Percentiles rank a stretch among this genome's conserved stretches.
Conservation (phyloP, 2,113 vertebrate species). For the Tachysurus fulvidraco region DNA sequence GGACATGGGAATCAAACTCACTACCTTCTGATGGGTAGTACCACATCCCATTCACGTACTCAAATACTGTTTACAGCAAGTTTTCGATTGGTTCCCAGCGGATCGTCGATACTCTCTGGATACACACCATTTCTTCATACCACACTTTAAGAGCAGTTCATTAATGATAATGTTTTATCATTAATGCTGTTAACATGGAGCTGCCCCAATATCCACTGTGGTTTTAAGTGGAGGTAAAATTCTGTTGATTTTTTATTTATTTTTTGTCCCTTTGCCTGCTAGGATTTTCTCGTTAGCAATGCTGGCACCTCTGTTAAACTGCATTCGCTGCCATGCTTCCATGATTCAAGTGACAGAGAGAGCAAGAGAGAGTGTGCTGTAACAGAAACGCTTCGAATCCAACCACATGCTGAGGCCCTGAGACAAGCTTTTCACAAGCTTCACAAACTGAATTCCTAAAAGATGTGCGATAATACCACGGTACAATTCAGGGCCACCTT, state of each 20-base stretch:
- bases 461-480: constrained; percentile 34
- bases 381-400: constrained; percentile 38
- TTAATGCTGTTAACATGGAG: neutral
- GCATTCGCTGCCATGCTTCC: neutral
- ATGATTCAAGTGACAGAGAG: constrained; percentile 14
- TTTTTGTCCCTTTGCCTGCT: neutral
- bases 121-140: neutral
- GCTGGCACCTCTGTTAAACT: constrained; percentile 2
- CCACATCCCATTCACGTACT: too few relatives aligned
- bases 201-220: neutral
- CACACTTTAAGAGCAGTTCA: neutral
- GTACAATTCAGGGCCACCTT: constrained; percentile 18
- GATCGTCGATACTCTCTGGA: neutral
- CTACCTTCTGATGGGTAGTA: too few relatives aligned
- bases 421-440: constrained; percentile 32
- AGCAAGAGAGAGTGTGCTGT: constrained; percentile 25
- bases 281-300: constrained; percentile 16
- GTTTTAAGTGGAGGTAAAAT: neutral
- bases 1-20: too few relatives aligned
- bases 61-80: too few relatives aligned
- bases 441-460: constrained; percentile 38
- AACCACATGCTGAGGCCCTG: constrained; percentile 15
- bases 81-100: neutral
- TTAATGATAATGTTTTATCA: neutral
- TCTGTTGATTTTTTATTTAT: neutral